phyloP scores from a whole-genome alignment of 1,140 invertebrate genomes.

The Musca vetustissima region DNA sequence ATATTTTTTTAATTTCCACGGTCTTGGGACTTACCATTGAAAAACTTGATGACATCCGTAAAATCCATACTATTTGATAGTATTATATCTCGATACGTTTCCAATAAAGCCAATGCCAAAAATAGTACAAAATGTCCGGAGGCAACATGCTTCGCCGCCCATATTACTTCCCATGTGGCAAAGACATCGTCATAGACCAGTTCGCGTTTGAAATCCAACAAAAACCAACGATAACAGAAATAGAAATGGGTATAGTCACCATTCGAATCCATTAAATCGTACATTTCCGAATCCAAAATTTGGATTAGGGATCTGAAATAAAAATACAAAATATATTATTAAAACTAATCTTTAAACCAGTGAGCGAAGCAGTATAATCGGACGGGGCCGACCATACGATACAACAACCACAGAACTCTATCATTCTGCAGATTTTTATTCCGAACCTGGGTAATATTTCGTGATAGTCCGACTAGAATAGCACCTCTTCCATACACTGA shows the following conservation, averaged over 20 bases:
- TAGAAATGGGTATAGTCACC: constrained; percentile 95
- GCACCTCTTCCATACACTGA: too few species aligned
- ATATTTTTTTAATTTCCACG: neutral
- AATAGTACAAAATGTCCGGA: constrained; percentile 90
- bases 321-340: neutral
- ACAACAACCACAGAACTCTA: too few species aligned
- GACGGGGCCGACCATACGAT: too few species aligned
- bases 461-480: too few species aligned
- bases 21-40: constrained; percentile 75
- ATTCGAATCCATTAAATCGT: constrained; percentile 88
- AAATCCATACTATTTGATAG: constrained; percentile 95
- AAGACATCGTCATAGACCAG: constrained; percentile 88
- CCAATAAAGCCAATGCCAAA: constrained; percentile 83
- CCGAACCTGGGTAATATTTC: too few species aligned
- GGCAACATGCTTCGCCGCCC: constrained; percentile 81
- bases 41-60: constrained; percentile 96
- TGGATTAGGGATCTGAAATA: constrained; percentile 67
- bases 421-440: too few species aligned
- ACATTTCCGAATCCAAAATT: constrained; percentile 88
- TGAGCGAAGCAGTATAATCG: too few species aligned
- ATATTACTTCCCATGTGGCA: constrained; percentile 88
- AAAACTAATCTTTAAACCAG: too few species aligned
- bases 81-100: constrained; percentile 89
- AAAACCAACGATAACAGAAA: constrained; percentile 91
- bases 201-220: constrained; percentile 72